Conservation (phyloP, 2,797 vertebrate species). For the Potorous gilbertii region DNA sequence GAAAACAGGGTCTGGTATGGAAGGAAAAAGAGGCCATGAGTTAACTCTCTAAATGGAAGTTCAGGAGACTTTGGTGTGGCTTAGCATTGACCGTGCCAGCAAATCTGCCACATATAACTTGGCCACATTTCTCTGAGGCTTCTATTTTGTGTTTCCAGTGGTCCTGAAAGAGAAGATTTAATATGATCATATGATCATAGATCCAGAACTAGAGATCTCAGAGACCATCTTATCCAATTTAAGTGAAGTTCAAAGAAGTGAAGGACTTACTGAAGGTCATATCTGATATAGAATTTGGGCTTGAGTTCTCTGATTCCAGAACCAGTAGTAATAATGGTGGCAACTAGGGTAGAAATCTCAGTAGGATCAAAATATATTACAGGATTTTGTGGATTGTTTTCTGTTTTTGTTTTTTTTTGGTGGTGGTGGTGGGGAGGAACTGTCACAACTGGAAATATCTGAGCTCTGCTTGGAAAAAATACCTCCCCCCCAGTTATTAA, state of each 20-base stretch:
- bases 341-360: neutral
- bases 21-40: conserved; percentile 17
- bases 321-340: neutral
- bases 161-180: neutral
- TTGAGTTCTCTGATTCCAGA: neutral
- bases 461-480: neutral
- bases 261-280: neutral
- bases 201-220: neutral
- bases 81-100: neutral
- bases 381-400: neutral
- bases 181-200: neutral
- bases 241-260: neutral
- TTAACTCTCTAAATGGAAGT: neutral
- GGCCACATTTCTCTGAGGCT: neutral
- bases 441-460: neutral
- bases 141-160: neutral
- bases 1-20: neutral
- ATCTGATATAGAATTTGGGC: neutral
- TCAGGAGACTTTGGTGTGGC: neutral
- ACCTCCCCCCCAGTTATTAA: neutral
- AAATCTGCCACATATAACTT: neutral
- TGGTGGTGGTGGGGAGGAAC: neutral
- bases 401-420: neutral
- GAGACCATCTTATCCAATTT: neutral
- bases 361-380: neutral